Conservation (phyloP, 2,113 vertebrate genomes). For the Epinephelus cyanopodus region DNA sequence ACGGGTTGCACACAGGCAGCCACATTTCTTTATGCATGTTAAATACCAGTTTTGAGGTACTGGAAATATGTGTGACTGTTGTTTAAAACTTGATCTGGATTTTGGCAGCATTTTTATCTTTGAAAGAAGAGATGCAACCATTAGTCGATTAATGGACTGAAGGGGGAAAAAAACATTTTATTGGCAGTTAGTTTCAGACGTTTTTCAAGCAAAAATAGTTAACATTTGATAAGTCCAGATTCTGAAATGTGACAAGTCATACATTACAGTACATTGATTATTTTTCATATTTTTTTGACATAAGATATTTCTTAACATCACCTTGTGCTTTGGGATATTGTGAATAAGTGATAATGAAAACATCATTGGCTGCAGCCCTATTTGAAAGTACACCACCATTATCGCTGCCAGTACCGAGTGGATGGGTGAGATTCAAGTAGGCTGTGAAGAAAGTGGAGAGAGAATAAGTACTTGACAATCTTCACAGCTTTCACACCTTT, state of each 20-base stretch:
- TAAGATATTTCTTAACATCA: neutral
- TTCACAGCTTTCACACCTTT: constrained; percentile 27
- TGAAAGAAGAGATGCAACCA: neutral
- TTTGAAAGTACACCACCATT: neutral
- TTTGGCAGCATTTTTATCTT: neutral
- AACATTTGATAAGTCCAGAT: neutral
- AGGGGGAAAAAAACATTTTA: too few species aligned
- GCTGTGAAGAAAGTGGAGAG: neutral
- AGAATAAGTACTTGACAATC: constrained; percentile 2
- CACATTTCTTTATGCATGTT: neutral
- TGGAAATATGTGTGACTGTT: neutral
- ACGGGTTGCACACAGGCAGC: neutral
- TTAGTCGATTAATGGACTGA: neutral
- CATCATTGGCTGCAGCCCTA: neutral
- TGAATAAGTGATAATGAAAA: neutral
- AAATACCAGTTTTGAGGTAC: neutral
- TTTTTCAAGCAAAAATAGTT: neutral
- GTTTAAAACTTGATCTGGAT: neutral
- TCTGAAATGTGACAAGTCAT: neutral
- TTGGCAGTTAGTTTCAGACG: too few species aligned
- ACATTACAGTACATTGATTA: too few species aligned
- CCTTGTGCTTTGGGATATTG: neutral
- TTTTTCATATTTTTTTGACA: neutral
- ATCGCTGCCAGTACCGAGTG: neutral
- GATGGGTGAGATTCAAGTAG: neutral